These are phyloP conservation scores for Lordiphosa andalusiaca DNA, from an alignment of 2,888 invertebrate species.

Conservation along the genomic window DNA sequence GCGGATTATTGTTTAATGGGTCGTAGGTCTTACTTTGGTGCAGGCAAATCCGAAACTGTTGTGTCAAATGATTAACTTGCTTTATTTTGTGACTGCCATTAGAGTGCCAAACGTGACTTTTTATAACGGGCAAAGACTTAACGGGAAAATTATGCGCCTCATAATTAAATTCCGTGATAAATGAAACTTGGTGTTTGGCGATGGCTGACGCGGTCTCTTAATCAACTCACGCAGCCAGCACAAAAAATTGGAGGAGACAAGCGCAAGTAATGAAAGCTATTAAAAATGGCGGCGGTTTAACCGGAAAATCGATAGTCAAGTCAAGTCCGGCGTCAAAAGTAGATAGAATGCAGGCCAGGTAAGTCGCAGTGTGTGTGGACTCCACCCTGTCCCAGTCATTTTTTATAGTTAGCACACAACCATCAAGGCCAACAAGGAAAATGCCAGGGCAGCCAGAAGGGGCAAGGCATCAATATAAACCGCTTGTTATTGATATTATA, in stretches of 20 bases:
- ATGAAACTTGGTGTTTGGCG: conserved; percentile 39
- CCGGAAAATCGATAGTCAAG: conserved; percentile 58
- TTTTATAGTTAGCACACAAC: conserved; percentile 52
- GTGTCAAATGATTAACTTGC: background rate
- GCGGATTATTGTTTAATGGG: background rate
- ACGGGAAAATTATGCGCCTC: conserved; percentile 33
- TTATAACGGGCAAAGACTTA: conserved; percentile 9
- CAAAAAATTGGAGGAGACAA: conserved; percentile 35
- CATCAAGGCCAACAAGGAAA: conserved; percentile 8
- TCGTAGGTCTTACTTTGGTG: too few relatives aligned
- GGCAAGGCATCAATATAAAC: conserved; percentile 2
- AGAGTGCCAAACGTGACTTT: conserved; percentile 27
- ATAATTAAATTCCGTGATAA: conserved; percentile 58
- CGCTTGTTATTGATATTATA: background rate
- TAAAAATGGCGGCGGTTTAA: conserved; percentile 66
- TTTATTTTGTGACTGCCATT: conserved; percentile 5
- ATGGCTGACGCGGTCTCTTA: conserved; percentile 39
- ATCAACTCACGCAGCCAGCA: conserved; percentile 54
- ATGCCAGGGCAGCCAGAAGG: conserved; percentile 1
- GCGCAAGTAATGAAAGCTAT: conserved; percentile 65
- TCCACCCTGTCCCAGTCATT: conserved; percentile 33
- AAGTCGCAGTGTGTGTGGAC: conserved; percentile 20
- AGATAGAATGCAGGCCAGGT: conserved; percentile 47
- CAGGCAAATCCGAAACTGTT: too few relatives aligned
- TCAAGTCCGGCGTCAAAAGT: conserved; percentile 47